Percentiles rank a stretch among this genome's conserved stretches.
These are phyloP conservation scores for Drosophila neoperkinsi DNA, from an alignment of 2,888 invertebrate species.

Conservation along the genomic window DNA sequence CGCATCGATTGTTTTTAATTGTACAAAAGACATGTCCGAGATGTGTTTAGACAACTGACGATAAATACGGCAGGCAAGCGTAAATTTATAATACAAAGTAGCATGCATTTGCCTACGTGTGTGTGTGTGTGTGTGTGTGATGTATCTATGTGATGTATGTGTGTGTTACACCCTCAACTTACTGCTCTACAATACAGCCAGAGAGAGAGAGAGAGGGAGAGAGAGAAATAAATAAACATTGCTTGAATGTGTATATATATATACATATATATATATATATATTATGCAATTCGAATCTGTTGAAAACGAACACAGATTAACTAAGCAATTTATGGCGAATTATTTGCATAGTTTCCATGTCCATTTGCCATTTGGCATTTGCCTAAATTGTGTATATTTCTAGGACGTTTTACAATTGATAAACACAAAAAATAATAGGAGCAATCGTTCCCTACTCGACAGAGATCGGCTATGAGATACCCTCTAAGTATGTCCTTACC, in stretches of 20 bases:
- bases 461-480: not conserved
- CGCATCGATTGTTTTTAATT: conserved; percentile 79
- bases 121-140: not conserved
- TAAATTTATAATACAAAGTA: conserved; percentile 21
- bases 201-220: conserved; percentile 3
- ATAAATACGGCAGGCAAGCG: conserved; percentile 24
- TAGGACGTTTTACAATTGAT: not conserved
- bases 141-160: not conserved
- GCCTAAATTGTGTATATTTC: not conserved
- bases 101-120: not conserved
- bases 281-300: conserved; percentile 37
- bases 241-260: not conserved
- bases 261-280: not conserved
- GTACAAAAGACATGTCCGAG: conserved; percentile 50
- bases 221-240: conserved; percentile 32
- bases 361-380: not conserved
- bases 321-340: not conserved
- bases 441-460: not conserved
- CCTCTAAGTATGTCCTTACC: too few species aligned
- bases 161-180: conserved; percentile 26
- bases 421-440: not conserved
- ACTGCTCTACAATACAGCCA: conserved; percentile 6
- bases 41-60: conserved; percentile 46
- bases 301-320: conserved; percentile 21
- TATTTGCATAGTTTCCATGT: not conserved